A percentile compares a stretch with the other conserved stretches of the same genome.
Evolutionary conservation across 1,140 invertebrate genomes (phyloP).

Genomic region (Brachionus rubens): DNA sequence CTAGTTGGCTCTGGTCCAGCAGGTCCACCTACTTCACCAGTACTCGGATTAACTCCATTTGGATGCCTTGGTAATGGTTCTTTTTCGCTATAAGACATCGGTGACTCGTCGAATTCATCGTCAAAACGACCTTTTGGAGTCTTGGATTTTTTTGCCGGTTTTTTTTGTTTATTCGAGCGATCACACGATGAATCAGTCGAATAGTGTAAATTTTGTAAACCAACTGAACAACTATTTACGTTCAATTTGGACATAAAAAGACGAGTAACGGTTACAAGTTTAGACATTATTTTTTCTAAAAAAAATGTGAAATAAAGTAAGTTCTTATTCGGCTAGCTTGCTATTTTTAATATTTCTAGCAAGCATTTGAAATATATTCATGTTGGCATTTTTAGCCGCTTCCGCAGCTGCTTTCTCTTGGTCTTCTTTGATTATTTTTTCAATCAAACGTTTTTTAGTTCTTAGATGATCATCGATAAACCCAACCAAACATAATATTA

Average conservation of each 20-base stretch:
- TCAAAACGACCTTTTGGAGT: conserved; percentile 44
- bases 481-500: conserved; percentile 38
- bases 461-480: conserved; percentile 39
- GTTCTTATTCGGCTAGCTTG: background rate
- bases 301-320: background rate
- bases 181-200: background rate
- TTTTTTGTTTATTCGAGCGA: background rate
- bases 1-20: conserved; percentile 93
- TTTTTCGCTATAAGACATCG: conserved; percentile 28
- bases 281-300: conserved; percentile 19
- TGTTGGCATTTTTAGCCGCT: conserved; percentile 43
- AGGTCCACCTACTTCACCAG: conserved; percentile 90
- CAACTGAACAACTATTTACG: background rate
- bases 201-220: background rate
- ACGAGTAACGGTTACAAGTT: background rate
- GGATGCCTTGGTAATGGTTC: conserved; percentile 37
- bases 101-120: conserved; percentile 36
- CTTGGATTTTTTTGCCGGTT: background rate
- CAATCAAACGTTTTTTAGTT: conserved; percentile 42
- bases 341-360: conserved; percentile 22
- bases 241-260: background rate
- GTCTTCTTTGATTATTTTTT: conserved; percentile 34
- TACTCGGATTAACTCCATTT: conserved; percentile 65
- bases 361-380: conserved; percentile 46
- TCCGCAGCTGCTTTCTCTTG: conserved; percentile 44